Conservation (phyloP, 2,797 vertebrate genomes). For the Melanotaenia maccullochi region DNA sequence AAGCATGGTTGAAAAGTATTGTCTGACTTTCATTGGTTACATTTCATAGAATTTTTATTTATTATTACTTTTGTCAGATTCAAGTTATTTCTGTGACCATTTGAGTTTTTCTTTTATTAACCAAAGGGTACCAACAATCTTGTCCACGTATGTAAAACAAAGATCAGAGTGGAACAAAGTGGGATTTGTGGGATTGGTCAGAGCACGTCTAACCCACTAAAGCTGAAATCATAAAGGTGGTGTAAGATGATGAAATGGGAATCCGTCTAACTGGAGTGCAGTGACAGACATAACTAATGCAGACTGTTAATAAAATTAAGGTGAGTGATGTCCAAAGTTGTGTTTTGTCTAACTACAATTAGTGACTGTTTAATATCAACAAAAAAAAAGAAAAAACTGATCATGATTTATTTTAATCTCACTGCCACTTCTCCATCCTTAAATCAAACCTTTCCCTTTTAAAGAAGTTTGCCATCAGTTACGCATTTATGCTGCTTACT, state of each 20-base stretch:
- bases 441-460: constrained; percentile 13
- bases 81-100: no score
- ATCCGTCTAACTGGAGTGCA: not conserved
- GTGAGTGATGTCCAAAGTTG: not conserved
- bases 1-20: no score
- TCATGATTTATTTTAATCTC: not conserved
- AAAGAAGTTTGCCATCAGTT: not conserved
- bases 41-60: no score
- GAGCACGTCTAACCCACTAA: not conserved
- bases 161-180: not conserved
- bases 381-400: not conserved
- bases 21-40: no score
- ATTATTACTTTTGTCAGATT: no score
- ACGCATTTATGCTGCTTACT: not conserved
- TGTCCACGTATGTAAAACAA: no score
- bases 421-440: not conserved
- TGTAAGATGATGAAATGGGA: not conserved
- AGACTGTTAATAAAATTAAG: not conserved
- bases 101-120: no score
- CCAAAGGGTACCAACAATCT: no score
- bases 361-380: not conserved
- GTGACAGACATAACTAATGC: not conserved
- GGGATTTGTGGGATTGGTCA: not conserved
- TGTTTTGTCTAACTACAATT: no score
- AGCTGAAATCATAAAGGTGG: not conserved